phyloP scores from a whole-genome alignment of 37 sponge, comb jelly and placozoan genomes.

The Spongilla lacustris region DNA sequence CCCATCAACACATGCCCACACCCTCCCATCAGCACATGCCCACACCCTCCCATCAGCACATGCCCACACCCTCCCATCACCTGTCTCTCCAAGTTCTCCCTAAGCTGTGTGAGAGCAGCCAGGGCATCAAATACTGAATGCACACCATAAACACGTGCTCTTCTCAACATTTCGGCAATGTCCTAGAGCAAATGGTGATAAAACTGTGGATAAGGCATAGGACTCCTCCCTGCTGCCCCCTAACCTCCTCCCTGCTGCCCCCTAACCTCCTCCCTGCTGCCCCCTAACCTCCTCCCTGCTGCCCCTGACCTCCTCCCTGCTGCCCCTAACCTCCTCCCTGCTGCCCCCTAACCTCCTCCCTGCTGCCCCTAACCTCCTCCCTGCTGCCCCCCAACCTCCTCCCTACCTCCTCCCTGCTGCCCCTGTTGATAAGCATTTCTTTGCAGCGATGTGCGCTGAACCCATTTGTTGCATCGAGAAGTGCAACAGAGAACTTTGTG shows the following conservation, averaged over 20 bases:
- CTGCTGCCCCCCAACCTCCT: not conserved
- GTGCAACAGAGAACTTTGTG: conserved; percentile 38
- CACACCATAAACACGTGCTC: not conserved
- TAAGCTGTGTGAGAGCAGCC: not conserved
- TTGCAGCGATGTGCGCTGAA: conserved; percentile 20
- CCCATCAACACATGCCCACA: too few relatives aligned
- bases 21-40: too few relatives aligned
- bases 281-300: not conserved
- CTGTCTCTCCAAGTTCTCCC: not conserved
- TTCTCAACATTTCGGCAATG: not conserved
- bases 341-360: conserved; percentile 18
- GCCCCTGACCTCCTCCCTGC: conserved; percentile 7
- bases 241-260: too few relatives aligned
- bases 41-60: too few relatives aligned
- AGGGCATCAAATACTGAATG: not conserved
- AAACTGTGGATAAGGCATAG: too few relatives aligned
- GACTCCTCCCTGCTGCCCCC: too few relatives aligned
- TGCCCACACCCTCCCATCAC: not conserved
- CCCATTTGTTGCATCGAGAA: conserved; percentile 22
- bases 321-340: not conserved
- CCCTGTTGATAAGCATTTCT: not conserved
- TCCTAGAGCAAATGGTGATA: not conserved
- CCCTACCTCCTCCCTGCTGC: not conserved
- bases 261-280: conserved; percentile 4
- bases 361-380: not conserved